Evolutionary conservation across 2,113 vertebrate genomes (phyloP).

Genomic region (Microtus richardsoni): DNA sequence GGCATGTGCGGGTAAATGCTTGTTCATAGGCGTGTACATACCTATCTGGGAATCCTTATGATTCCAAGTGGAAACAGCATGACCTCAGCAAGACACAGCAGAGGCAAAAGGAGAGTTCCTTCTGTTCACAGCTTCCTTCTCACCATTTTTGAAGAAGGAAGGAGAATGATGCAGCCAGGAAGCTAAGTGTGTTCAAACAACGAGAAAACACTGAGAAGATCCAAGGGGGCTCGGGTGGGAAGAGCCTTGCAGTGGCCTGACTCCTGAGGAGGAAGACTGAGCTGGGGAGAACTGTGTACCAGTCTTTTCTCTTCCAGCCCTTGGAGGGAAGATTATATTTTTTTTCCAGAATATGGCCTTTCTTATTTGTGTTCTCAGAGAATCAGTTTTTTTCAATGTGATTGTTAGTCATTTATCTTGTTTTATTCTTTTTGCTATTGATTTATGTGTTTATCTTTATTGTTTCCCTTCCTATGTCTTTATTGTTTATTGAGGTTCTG

Average conservation of each 20-base stretch:
- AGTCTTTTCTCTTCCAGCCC: not conserved
- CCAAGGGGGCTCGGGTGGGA: not conserved
- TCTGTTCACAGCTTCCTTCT: not conserved
- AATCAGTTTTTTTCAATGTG: not conserved
- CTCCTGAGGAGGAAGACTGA: not conserved
- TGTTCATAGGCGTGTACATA: too few relatives aligned
- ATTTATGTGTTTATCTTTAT: not conserved
- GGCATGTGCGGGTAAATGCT: not conserved
- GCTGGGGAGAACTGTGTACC: too few relatives aligned
- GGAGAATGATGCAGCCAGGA: not conserved
- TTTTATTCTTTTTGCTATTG: not conserved
- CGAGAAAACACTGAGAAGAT: not conserved
- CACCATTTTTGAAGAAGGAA: not conserved
- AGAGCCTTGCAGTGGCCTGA: not conserved
- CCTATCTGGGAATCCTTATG: not conserved
- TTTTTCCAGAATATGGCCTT: not conserved
- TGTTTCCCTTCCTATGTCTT: not conserved
- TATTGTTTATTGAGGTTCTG: not conserved
- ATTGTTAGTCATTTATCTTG: not conserved
- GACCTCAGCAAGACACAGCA: not conserved
- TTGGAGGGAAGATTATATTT: not conserved
- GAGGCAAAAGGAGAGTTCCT: not conserved
- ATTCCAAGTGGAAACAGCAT: not conserved
- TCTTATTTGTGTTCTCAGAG: not conserved
- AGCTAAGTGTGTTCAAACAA: not conserved